Evolutionary conservation across 2,888 invertebrate genomes (phyloP).

Genomic region (Dynastes maya): DNA sequence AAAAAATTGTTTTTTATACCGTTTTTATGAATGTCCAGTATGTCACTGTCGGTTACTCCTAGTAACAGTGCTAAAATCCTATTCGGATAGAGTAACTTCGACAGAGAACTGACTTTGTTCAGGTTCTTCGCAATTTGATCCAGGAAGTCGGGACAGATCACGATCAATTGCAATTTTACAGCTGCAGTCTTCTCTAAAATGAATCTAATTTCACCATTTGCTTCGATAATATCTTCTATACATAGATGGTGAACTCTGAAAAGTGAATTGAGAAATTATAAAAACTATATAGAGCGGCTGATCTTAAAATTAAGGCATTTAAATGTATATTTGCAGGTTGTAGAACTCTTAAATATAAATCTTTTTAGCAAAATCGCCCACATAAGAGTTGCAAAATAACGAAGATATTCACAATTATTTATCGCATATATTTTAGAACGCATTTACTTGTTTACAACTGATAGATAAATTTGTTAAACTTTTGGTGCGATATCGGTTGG

Average conservation of each 20-base stretch:
- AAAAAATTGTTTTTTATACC: slow-evolving; percentile 68
- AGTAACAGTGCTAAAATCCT: slow-evolving; percentile 86
- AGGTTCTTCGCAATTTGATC: slow-evolving; percentile 75
- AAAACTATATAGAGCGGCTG: slow-evolving; percentile 4
- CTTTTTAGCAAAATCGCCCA: no score
- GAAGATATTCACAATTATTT: no score
- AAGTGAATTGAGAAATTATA: slow-evolving; percentile 27
- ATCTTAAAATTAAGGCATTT: no score
- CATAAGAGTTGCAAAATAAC: no score
- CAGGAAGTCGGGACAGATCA: slow-evolving; percentile 84
- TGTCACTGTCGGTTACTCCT: slow-evolving; percentile 83
- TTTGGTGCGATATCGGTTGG: no score
- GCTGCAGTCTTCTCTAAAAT: slow-evolving; percentile 75
- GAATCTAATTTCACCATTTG: slow-evolving; percentile 71
- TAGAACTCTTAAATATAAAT: no score
- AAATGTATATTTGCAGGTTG: no score
- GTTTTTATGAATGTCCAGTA: slow-evolving; percentile 80
- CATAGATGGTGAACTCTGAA: slow-evolving; percentile 83
- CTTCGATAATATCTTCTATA: slow-evolving; percentile 78
- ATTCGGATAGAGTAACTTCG: slow-evolving; percentile 78
- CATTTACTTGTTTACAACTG: no score
- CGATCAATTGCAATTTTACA: slow-evolving; percentile 85
- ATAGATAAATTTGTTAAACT: no score
- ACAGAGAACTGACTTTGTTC: slow-evolving; percentile 72
- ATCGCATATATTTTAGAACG: no score